A percentile compares a stretch with the other conserved stretches of the same genome.
These are phyloP conservation scores for Palaemon carinicauda DNA, from an alignment of 1,140 invertebrate genomes.

Conservation along the genomic window DNA sequence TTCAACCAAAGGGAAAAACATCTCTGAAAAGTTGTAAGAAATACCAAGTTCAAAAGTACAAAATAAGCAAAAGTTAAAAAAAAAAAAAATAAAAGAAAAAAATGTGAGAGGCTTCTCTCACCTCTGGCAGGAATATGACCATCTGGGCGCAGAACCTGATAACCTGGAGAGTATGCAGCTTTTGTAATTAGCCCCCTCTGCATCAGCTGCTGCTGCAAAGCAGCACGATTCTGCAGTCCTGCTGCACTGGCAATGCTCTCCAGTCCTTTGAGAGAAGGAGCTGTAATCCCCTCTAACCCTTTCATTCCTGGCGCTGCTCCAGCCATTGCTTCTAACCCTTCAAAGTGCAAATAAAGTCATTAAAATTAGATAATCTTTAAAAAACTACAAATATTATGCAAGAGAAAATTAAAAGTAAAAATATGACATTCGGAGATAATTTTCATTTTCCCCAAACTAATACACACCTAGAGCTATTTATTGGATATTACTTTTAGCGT, in stretches of 20 bases:
- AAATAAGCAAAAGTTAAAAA: no score
- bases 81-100: not conserved
- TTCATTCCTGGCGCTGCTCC: no score
- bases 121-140: slow-evolving; percentile 32
- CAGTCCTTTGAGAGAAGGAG: not conserved
- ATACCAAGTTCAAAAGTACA: no score
- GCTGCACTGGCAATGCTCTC: slow-evolving; percentile 43
- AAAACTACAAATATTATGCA: no score
- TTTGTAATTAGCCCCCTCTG: slow-evolving; percentile 47
- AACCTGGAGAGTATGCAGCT: slow-evolving; percentile 39
- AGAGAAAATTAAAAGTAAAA: no score
- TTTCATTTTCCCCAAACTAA: no score
- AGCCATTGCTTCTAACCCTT: not conserved
- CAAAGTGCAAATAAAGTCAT: not conserved
- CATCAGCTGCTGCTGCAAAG: slow-evolving; percentile 39
- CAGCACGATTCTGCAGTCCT: slow-evolving; percentile 41
- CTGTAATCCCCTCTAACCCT: not conserved
- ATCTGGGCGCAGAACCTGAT: slow-evolving; percentile 39
- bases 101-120: not conserved
- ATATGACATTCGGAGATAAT: no score
- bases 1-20: no score
- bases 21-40: no score
- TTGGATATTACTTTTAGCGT: no score
- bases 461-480: no score
- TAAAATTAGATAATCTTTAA: no score